These are phyloP conservation scores for Cancer borealis DNA, from an alignment of 2,888 invertebrate species.

Conservation along the genomic window DNA sequence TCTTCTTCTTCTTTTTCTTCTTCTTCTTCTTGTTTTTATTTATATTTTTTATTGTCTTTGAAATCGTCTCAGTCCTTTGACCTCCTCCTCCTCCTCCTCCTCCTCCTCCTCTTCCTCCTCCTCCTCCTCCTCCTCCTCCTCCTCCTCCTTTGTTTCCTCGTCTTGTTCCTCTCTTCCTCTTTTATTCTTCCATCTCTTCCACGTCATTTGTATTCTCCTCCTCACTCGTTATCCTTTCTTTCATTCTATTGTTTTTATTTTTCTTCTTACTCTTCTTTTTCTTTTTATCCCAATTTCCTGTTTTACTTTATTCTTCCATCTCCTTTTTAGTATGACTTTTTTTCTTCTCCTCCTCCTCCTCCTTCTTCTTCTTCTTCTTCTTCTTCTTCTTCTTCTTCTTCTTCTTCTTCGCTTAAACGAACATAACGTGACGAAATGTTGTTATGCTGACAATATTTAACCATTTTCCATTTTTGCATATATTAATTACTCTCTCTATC, in stretches of 20 bases:
- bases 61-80: not conserved
- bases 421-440: not conserved
- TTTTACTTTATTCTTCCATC: too few relatives aligned
- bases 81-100: not conserved
- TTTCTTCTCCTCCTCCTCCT: not conserved
- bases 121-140: not conserved
- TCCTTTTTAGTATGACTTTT: too few relatives aligned
- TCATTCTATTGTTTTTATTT: not conserved
- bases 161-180: not conserved
- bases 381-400: not conserved
- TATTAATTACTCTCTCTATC: not conserved
- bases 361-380: slow-evolving; percentile 20
- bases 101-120: not conserved
- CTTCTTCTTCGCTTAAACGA: not conserved
- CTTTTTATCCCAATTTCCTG: too few relatives aligned
- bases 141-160: not conserved
- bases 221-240: not conserved
- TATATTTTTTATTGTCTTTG: not conserved
- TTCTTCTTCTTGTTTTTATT: not conserved
- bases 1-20: not conserved
- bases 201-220: not conserved
- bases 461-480: not conserved
- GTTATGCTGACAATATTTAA: not conserved
- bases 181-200: not conserved
- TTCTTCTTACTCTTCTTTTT: too few relatives aligned